These are phyloP conservation scores for Pachypeltis micranthus DNA, from an alignment of 1,140 invertebrate genomes.

Conservation along the genomic window DNA sequence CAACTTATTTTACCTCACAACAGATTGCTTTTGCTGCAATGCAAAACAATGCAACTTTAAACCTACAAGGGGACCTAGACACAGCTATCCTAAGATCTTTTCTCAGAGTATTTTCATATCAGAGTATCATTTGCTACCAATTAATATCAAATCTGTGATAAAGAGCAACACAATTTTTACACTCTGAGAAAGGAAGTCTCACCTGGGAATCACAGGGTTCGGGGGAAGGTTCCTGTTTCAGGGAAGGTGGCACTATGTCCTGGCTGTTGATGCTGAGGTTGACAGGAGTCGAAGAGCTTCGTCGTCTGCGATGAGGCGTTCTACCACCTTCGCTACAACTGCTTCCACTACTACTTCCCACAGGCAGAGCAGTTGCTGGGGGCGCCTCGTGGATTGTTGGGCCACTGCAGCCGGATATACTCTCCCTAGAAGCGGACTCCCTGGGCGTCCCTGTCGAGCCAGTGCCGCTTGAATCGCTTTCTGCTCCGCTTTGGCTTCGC, in stretches of 20 bases:
- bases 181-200: background rate
- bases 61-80: too few species aligned
- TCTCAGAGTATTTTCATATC: too few species aligned
- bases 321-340: conserved; percentile 34
- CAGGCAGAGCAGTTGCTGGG: conserved; percentile 28
- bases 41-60: too few species aligned
- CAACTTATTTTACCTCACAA: too few species aligned
- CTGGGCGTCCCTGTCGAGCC: background rate
- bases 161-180: too few species aligned
- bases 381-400: background rate
- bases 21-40: too few species aligned
- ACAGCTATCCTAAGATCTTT: too few species aligned
- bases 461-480: conserved; percentile 38
- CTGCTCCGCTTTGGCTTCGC: conserved; percentile 4
- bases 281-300: conserved; percentile 39
- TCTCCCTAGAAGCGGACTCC: background rate
- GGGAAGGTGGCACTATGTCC: conserved; percentile 8
- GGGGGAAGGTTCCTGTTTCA: conserved; percentile 10
- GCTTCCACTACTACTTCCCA: conserved; percentile 35
- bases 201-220: conserved; percentile 14
- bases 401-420: background rate
- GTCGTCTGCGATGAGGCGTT: conserved; percentile 37
- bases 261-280: conserved; percentile 49
- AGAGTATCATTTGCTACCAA: too few species aligned
- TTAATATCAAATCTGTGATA: too few species aligned